These are phyloP conservation scores for Arrhamphus sclerolepis DNA, from an alignment of 2,797 vertebrate genomes.

Conservation along the genomic window DNA sequence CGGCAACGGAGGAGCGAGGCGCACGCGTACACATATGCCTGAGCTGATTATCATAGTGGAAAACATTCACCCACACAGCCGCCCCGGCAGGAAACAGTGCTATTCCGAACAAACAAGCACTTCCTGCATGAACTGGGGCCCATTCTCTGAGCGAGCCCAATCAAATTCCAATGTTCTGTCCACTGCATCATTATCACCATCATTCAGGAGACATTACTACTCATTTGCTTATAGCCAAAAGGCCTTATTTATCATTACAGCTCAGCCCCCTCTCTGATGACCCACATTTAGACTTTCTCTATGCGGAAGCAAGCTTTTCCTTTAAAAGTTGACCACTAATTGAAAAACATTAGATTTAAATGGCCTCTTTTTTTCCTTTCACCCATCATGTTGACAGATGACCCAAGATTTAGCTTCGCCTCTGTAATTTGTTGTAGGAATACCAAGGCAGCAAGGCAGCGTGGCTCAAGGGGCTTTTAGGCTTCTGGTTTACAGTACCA, in stretches of 20 bases:
- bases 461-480: constrained; percentile 63
- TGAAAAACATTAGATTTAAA: constrained; percentile 91
- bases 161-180: constrained; percentile 80
- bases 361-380: constrained; percentile 87
- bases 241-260: constrained; percentile 79
- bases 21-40: constrained; percentile 53
- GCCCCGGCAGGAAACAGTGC: constrained; percentile 74
- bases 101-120: constrained; percentile 84
- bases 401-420: constrained; percentile 76
- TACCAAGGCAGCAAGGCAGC: constrained; percentile 62
- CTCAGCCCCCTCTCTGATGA: constrained; percentile 45
- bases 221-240: constrained; percentile 88
- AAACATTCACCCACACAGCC: constrained; percentile 73
- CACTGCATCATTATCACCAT: constrained; percentile 74
- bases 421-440: constrained; percentile 74
- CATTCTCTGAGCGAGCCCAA: constrained; percentile 79
- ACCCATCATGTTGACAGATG: constrained; percentile 88
- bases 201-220: constrained; percentile 83
- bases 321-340: constrained; percentile 83
- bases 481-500: constrained; percentile 74
- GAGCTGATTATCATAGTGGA: constrained; percentile 82
- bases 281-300: constrained; percentile 51
- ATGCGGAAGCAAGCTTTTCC: constrained; percentile 66
- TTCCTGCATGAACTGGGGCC: constrained; percentile 79
- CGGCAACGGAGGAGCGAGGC: constrained; percentile 68